phyloP scores from a whole-genome alignment of 1,140 invertebrate species.

The Drosophila baimaii region DNA sequence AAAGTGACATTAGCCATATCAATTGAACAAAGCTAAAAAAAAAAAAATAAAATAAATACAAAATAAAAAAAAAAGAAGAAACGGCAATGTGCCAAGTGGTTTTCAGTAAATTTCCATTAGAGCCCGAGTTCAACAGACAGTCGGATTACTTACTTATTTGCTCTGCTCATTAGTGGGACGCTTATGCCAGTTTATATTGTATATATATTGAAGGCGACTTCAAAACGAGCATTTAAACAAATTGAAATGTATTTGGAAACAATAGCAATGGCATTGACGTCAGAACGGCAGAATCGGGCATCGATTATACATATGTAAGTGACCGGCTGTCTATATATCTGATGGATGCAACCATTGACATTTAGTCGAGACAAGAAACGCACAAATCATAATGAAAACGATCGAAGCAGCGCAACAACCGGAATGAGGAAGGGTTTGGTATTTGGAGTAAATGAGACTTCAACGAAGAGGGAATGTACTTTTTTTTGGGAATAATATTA shows the following conservation, averaged over 20 bases:
- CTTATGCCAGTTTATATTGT: slow-evolving; percentile 46
- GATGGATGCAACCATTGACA: slow-evolving; percentile 72
- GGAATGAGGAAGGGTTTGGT: slow-evolving; percentile 4
- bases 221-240: slow-evolving; percentile 27
- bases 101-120: slow-evolving; percentile 71
- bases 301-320: slow-evolving; percentile 2
- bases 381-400: slow-evolving; percentile 51
- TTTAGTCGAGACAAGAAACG: slow-evolving; percentile 30
- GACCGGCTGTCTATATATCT: slow-evolving; percentile 27
- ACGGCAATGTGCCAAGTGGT: slow-evolving; percentile 66
- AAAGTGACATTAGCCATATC: slow-evolving; percentile 31
- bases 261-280: slow-evolving; percentile 28
- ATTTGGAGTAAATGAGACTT: background rate
- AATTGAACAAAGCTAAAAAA: slow-evolving; percentile 23
- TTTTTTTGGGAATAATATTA: background rate
- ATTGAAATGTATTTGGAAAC: slow-evolving; percentile 35
- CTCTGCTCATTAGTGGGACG: slow-evolving; percentile 61
- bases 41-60: too few relatives aligned
- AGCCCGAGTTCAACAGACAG: slow-evolving; percentile 34
- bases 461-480: background rate
- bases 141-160: slow-evolving; percentile 51
- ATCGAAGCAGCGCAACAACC: slow-evolving; percentile 22
- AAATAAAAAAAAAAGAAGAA: slow-evolving; percentile 8
- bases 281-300: slow-evolving; percentile 12
- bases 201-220: slow-evolving; percentile 9